These are phyloP conservation scores for Mesocricetus auratus DNA, from an alignment of 2,113 vertebrate species.

Conservation along the genomic window DNA sequence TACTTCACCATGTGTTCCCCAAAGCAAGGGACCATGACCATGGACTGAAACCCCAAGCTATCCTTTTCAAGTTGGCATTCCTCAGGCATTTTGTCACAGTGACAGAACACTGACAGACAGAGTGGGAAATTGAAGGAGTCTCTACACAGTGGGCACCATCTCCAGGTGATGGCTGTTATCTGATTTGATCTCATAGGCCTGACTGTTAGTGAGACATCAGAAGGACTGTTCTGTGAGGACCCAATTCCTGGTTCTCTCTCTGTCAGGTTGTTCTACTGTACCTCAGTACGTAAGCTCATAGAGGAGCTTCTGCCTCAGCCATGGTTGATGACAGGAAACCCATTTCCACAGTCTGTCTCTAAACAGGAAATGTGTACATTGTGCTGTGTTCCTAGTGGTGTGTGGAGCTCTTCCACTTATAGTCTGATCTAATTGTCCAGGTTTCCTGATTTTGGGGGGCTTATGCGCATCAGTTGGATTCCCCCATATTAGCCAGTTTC, in stretches of 20 bases:
- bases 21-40: background rate
- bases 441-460: background rate
- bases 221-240: background rate
- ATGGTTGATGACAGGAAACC: background rate
- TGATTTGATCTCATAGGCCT: background rate
- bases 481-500: background rate
- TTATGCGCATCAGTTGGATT: background rate
- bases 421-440: background rate
- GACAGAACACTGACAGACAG: background rate
- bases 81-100: background rate
- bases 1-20: background rate
- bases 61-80: background rate
- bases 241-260: background rate
- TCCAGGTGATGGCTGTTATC: background rate
- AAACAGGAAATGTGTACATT: background rate
- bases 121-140: background rate
- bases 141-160: background rate
- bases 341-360: background rate
- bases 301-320: background rate
- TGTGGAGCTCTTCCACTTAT: background rate
- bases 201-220: background rate
- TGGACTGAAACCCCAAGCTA: background rate
- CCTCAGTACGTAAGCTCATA: rapidly evolving
- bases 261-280: background rate
- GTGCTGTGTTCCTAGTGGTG: background rate